A percentile compares a stretch with the other conserved stretches of the same genome.
phyloP scores from a whole-genome alignment of 2,113 vertebrate species.

The Dasyornis broadbenti region DNA sequence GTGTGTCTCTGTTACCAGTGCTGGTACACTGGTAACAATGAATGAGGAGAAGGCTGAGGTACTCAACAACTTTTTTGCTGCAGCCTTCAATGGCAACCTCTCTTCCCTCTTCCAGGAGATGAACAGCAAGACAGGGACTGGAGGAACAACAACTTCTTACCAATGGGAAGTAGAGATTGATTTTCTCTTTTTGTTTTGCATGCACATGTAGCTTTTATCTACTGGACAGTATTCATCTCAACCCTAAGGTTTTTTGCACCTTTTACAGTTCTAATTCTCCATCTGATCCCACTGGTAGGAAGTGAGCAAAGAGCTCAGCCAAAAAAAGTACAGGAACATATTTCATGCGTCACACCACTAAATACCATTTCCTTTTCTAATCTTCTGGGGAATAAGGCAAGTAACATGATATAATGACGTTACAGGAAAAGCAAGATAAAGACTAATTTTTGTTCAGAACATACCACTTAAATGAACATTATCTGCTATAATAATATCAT shows the following conservation, averaged over 20 bases:
- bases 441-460: background rate
- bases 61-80: background rate
- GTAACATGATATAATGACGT: background rate
- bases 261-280: background rate
- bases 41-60: background rate
- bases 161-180: background rate
- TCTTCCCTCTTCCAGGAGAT: background rate
- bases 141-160: background rate
- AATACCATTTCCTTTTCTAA: background rate
- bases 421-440: background rate
- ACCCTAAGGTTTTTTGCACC: background rate
- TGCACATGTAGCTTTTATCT: background rate
- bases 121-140: background rate
- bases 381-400: background rate
- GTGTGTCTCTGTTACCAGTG: background rate
- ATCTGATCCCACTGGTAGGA: too few relatives aligned
- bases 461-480: background rate
- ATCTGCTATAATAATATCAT: background rate
- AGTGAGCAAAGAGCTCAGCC: background rate
- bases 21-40: background rate
- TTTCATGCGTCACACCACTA: background rate
- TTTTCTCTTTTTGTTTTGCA: background rate
- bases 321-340: background rate
- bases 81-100: background rate
- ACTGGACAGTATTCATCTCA: background rate